A percentile compares a stretch with the other conserved stretches of the same genome.
These are phyloP conservation scores for Turnix velox DNA, from an alignment of 2,113 vertebrate genomes.

Conservation along the genomic window DNA sequence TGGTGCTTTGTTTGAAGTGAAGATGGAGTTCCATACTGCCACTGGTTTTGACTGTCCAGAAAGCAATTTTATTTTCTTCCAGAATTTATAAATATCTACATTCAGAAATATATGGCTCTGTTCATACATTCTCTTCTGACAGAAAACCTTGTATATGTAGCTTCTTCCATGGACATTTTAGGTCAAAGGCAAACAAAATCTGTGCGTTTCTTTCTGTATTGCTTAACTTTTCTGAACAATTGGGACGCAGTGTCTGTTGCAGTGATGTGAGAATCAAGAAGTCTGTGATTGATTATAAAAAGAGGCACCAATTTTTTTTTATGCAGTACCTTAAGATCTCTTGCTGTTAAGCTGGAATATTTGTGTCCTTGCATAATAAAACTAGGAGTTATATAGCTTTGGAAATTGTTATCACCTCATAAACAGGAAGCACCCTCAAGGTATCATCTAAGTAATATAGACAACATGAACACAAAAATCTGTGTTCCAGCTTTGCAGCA, in stretches of 20 bases:
- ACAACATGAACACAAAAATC: slow-evolving; percentile 31
- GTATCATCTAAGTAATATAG: slow-evolving; percentile 44
- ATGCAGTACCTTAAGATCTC: neutral
- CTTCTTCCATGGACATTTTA: neutral
- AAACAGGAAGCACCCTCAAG: slow-evolving; percentile 57
- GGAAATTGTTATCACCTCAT: slow-evolving; percentile 58
- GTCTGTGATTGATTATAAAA: neutral
- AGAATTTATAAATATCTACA: neutral
- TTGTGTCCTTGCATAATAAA: slow-evolving; percentile 41
- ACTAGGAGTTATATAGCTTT: slow-evolving; percentile 12
- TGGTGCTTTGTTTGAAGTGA: neutral
- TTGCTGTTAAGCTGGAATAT: neutral
- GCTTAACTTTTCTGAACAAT: neutral
- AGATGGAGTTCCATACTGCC: fast-evolving
- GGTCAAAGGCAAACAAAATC: neutral
- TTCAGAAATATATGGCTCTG: neutral
- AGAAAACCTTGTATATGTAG: neutral
- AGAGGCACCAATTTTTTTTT: neutral
- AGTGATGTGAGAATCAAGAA: neutral
- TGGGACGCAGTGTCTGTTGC: neutral
- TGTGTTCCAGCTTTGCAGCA: slow-evolving; percentile 15
- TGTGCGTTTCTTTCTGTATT: neutral
- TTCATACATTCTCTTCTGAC: neutral
- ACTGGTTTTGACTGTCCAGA: neutral
- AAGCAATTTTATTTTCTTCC: neutral